Percentiles rank a stretch among this genome's conserved stretches.
phyloP scores from a whole-genome alignment of 2,113 vertebrate species.

The Xiphorhynchus elegans region DNA sequence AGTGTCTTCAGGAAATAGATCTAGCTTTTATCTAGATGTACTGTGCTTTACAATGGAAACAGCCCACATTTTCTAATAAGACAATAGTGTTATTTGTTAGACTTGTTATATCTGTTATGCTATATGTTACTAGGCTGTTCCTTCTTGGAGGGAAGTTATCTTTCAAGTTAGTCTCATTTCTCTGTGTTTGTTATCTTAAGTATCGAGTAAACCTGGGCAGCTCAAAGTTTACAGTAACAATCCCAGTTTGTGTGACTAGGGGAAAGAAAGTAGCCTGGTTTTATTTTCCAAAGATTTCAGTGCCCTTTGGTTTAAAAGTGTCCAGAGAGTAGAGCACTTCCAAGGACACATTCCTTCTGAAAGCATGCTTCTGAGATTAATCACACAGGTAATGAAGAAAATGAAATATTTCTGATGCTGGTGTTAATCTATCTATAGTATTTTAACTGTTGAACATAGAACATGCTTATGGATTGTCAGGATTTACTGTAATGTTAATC shows the following conservation, averaged over 20 bases:
- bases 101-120: not conserved
- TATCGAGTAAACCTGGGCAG: not conserved
- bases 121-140: not conserved
- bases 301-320: not conserved
- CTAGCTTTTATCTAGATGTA: not conserved
- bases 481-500: not conserved
- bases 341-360: not conserved
- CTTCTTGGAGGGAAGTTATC: not conserved
- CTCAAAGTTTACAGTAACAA: constrained; percentile 18
- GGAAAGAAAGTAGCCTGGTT: not conserved
- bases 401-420: not conserved
- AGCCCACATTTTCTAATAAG: not conserved
- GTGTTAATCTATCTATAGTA: not conserved
- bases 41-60: not conserved
- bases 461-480: not conserved
- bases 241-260: not conserved
- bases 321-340: not conserved
- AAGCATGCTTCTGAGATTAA: constrained; percentile 44
- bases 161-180: constrained; percentile 57
- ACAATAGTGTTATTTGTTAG: not conserved
- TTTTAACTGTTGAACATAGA: not conserved
- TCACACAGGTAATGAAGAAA: not conserved
- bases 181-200: constrained; percentile 20
- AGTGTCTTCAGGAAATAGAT: constrained; percentile 31
- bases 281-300: not conserved